Base-by-base conservation (phyloP, 2,797 vertebrate genomes). In the Pipistrellus kuhlii region DNA sequence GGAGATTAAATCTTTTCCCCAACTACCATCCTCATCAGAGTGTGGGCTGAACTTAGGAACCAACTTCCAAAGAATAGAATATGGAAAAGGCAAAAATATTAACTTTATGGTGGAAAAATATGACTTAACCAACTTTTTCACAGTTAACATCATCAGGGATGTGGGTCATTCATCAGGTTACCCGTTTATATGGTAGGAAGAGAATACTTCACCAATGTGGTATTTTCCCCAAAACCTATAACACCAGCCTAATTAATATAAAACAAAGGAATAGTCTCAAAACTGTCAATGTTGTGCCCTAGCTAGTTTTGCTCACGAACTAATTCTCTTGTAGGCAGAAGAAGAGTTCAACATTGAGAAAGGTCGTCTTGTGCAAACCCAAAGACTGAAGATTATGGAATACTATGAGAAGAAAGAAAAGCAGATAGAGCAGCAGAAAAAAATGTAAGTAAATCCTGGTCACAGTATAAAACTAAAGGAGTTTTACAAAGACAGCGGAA, bases 331-430 rank as follows among this genome's bases (percentile, higher is more conserved):
- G 0, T 97, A 99, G 99, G 99, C 99, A n/a, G 99, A 99, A 97
- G 99, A 99, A 95, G 99, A 99, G 98, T 99, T 99, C 98, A 99
- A 99, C 98, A 99, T 99, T 44, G 99, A 99, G 98, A 99, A 99
- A 96, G 99, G 99, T 86, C 99, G 99, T 4, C 98, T 99, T 96
- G 99, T 99, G 93, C 99, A 99, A 96, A 99, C 99, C 8, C 99
- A 99, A 98, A 98, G 99, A 96, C 98, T 99, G 98, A 99, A 99
- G 98, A 99, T 99, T 77, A 99, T 99, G 99, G 99, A 99, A 96
- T 99, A 99, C 94, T 99, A 99, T 51, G 99, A 99, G 98, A 99
- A 99, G 98, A 99, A 99, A 94, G 99, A 99, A 97, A 99, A 99
- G 96, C 99, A 99, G 98, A 99, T 99, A 73, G 99, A 99, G 95